Percentiles rank a stretch among this genome's conserved stretches.
Conservation (phyloP, 2,888 invertebrate genomes). For the Plebejus melissa region DNA sequence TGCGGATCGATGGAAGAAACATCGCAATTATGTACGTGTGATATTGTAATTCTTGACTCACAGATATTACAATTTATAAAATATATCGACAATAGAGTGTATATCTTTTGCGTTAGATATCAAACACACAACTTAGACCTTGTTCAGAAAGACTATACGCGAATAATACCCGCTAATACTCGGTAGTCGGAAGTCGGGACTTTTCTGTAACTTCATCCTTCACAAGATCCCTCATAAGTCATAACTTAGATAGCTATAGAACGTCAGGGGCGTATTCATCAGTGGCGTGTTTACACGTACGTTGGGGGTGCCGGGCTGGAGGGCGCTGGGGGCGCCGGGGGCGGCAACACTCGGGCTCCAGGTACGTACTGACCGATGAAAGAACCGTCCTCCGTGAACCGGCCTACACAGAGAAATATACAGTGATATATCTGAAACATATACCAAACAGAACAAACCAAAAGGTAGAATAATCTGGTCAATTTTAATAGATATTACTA, state of each 20-base stretch:
- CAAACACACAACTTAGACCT: too few relatives aligned
- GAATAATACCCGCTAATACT: too few relatives aligned
- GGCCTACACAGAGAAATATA: conserved; percentile 73
- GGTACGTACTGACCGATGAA: conserved; percentile 98
- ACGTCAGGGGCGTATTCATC: conserved; percentile 6
- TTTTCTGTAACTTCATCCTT: not conserved
- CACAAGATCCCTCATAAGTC: not conserved
- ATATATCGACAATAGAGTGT: too few relatives aligned
- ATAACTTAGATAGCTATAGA: not conserved
- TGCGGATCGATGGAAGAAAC: too few relatives aligned
- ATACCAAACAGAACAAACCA: too few relatives aligned
- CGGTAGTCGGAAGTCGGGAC: too few relatives aligned
- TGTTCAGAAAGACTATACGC: too few relatives aligned
- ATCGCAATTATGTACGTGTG: too few relatives aligned
- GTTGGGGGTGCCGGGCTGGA: conserved; percentile 41
- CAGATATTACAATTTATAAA: too few relatives aligned
- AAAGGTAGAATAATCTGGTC: too few relatives aligned
- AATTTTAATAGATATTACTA: not conserved
- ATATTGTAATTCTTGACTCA: too few relatives aligned
- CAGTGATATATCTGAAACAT: not conserved
- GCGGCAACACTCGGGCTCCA: conserved; percentile 83
- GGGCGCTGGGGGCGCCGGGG: conserved; percentile 49
- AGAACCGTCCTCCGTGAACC: conserved; percentile 97
- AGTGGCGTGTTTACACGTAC: conserved; percentile 36
- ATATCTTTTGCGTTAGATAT: too few relatives aligned